Evolutionary conservation across 2,113 vertebrate genomes (phyloP).

Genomic region (Pelmatolapia mariae): DNA sequence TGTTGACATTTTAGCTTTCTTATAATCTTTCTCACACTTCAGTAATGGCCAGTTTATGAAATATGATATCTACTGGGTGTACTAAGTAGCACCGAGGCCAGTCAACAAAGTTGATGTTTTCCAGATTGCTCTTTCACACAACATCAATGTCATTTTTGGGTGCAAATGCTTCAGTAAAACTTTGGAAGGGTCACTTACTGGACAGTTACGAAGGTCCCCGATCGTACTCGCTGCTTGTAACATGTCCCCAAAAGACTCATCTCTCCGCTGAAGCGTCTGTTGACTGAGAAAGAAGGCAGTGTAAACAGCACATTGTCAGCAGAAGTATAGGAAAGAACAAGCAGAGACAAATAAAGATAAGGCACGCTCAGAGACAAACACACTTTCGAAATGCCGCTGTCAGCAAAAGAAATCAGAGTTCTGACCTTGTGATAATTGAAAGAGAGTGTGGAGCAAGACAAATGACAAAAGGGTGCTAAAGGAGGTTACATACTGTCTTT

Average conservation of each 20-base stretch:
- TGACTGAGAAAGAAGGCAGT: conserved; percentile 71
- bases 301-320: not conserved
- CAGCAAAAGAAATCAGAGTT: not conserved
- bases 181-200: conserved; percentile 71
- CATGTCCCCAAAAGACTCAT: conserved; percentile 90
- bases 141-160: not conserved
- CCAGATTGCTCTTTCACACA: rapidly evolving
- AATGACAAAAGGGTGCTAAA: not conserved
- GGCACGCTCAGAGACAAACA: not conserved
- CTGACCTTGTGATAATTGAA: not conserved
- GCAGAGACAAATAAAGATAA: not conserved
- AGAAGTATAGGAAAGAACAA: not conserved
- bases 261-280: conserved; percentile 81
- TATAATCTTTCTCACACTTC: not conserved
- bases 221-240: conserved; percentile 88
- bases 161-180: not conserved
- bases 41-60: not conserved
- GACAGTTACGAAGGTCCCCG: conserved; percentile 92
- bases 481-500: not conserved
- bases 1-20: not conserved
- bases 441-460: not conserved
- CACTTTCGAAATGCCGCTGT: not conserved
- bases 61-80: not conserved
- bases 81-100: too few relatives aligned
- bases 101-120: not conserved